phyloP scores from a whole-genome alignment of 2,797 vertebrate species.

The Catharus ustulatus region DNA sequence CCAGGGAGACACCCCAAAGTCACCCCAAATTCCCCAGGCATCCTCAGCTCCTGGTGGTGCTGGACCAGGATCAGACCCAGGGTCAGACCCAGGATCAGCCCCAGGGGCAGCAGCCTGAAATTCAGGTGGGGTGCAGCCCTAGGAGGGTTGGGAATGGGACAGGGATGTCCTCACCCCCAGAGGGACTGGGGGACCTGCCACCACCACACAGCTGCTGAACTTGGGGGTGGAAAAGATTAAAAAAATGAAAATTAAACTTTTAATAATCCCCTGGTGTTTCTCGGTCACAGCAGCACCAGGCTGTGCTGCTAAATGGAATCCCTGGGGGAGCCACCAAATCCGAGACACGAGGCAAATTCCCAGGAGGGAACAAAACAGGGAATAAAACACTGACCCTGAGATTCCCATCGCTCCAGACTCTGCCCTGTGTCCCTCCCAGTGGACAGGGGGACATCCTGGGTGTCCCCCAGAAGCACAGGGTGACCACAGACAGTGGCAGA shows the following conservation, averaged over 20 bases:
- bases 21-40: background rate
- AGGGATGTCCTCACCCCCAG: rapidly evolving
- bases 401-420: rapidly evolving
- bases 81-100: no score
- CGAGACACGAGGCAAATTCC: rapidly evolving
- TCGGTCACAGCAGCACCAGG: background rate
- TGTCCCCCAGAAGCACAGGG: background rate
- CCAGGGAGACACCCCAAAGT: background rate
- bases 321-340: background rate
- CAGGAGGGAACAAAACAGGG: background rate
- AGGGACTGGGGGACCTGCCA: background rate
- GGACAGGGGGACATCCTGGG: background rate
- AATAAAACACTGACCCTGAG: background rate
- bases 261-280: no score
- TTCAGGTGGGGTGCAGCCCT: background rate
- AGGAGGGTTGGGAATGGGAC: background rate
- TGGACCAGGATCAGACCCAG: background rate
- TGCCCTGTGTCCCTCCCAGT: rapidly evolving
- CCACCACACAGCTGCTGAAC: background rate
- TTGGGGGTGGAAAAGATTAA: rapidly evolving
- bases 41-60: background rate
- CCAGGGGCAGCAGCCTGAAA: background rate
- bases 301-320: background rate
- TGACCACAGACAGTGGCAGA: rapidly evolving
- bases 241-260: background rate